Percentiles rank a stretch among this genome's conserved stretches.
Conservation (phyloP, 2,888 invertebrate genomes). For the Chymomyza procnemis region DNA sequence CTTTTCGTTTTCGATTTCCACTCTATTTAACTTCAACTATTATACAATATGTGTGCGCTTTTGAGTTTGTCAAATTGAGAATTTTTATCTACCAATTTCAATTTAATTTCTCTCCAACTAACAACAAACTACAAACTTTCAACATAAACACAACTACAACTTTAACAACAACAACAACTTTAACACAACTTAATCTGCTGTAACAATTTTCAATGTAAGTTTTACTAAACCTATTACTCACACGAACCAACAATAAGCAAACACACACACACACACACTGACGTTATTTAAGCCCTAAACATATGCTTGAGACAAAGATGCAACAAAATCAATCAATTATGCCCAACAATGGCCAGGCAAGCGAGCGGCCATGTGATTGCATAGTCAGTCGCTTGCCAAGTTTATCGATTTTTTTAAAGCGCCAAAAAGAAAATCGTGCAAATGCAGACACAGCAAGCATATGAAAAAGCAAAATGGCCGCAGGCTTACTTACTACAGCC, state of each 20-base stretch:
- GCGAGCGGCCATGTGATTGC: constrained; percentile 15
- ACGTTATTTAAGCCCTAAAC: constrained; percentile 23
- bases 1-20: constrained; percentile 24
- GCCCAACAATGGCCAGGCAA: neutral
- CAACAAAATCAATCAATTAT: constrained; percentile 50
- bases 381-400: constrained; percentile 17
- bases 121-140: neutral
- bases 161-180: constrained; percentile 13
- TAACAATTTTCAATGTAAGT: constrained; percentile 55
- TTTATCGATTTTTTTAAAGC: constrained; percentile 57
- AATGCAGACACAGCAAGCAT: constrained; percentile 11
- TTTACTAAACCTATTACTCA: constrained; percentile 8
- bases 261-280: constrained; percentile 1
- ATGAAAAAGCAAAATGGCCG: constrained; percentile 4
- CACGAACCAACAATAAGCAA: too few relatives aligned
- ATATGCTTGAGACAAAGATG: constrained; percentile 43
- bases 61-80: constrained; percentile 13
- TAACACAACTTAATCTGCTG: constrained; percentile 30
- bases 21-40: constrained; percentile 20
- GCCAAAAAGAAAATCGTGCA: neutral
- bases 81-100: constrained; percentile 5
- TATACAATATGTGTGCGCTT: constrained; percentile 24
- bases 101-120: constrained; percentile 8
- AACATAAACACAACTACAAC: constrained; percentile 4
- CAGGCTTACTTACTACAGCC: constrained; percentile 1